A percentile compares a stretch with the other conserved stretches of the same genome.
Conservation (phyloP, 1,140 invertebrate genomes). For the Kradibia gibbosae region DNA sequence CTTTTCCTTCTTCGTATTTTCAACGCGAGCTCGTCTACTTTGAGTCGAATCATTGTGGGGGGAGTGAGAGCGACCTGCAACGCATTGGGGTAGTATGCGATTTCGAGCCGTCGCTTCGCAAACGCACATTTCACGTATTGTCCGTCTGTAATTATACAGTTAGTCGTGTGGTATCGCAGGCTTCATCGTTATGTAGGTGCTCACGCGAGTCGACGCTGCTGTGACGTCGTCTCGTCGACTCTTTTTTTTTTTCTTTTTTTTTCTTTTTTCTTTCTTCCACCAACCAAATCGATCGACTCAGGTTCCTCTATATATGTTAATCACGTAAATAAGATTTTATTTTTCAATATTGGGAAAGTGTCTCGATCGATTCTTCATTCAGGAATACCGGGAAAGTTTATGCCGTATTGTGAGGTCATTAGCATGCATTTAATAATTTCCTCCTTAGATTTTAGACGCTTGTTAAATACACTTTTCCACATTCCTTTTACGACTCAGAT, state of each 20-base stretch:
- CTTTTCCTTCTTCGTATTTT: neutral
- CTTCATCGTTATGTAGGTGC: neutral
- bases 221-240: neutral
- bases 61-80: neutral
- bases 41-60: too few relatives aligned
- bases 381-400: too few relatives aligned
- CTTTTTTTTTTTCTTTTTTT: too few relatives aligned
- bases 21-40: neutral
- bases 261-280: too few relatives aligned
- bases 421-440: too few relatives aligned
- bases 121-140: neutral
- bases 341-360: neutral
- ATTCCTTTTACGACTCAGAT: too few relatives aligned
- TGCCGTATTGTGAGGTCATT: too few relatives aligned
- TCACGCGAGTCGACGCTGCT: neutral
- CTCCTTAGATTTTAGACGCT: too few relatives aligned
- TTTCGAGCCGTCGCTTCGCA: neutral
- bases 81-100: neutral
- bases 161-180: neutral
- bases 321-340: neutral
- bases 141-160: constrained; percentile 1
- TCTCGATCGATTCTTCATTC: too few relatives aligned
- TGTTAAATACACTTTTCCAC: too few relatives aligned
- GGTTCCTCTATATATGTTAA: neutral
- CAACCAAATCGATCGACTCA: too few relatives aligned